Base-by-base conservation (phyloP, 1,140 invertebrate species). In the Drosophila sp. region DNA sequence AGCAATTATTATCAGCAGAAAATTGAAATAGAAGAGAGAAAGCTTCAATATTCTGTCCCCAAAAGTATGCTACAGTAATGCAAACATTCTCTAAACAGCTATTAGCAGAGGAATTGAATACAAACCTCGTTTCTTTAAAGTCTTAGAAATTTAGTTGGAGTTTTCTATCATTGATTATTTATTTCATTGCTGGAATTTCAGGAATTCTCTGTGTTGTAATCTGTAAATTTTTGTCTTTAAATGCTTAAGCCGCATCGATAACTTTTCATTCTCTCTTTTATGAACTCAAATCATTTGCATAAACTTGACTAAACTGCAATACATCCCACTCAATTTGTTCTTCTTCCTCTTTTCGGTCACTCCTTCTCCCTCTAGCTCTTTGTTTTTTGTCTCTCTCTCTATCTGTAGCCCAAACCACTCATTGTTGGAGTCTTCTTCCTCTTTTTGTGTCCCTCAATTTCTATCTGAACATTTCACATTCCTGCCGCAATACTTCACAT, bases 401-500 rank as follows among this genome's bases (percentile, higher is more conserved):
- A 17, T 27, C 30, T 40, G 11, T 27, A 10, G 27, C 44, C 17
- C 27, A 17, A 17, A 17, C 17, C 40, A 40, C 23, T 50, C n/a
- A 50, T 50, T 50, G 23, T 25, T 7, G 25, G 44, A 10, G 44
- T 33, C 3, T 54, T 32, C 35, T 2, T 33, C 3, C 35, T 32
- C 35, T 2, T 40, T 57, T 69, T 29, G 44, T 50, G 44, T 50
- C 44, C 44, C 44, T 50, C 44, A 50, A 35, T 61, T 68, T 54
- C 32, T 61, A 60, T 68, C 32, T 62, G 30, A 62, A 62, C 47
- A 64, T 64, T 54, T 50, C 61, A 64, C 54, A 61, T 44, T 50
- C 30, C 35, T 62, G 60, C 47, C 66, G 72, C 80, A 79, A 73
- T 84, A 79, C 76, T 83, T 84, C 72, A 84, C 72, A 76, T 85